phyloP scores from a whole-genome alignment of 2,797 vertebrate genomes.

The Antennarius maculatus region DNA sequence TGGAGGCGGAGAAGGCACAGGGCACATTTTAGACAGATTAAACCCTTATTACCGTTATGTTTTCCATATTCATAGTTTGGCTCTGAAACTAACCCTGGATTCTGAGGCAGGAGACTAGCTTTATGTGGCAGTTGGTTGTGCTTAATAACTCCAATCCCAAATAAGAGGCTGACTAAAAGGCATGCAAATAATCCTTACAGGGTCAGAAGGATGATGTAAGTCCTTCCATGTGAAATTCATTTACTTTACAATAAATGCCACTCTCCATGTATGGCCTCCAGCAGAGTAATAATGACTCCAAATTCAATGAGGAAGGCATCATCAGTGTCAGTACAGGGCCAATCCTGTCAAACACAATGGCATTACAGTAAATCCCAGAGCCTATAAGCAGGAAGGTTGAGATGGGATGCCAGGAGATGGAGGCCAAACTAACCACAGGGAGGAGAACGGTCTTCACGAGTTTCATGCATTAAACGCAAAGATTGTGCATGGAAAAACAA shows the following conservation, averaged over 20 bases:
- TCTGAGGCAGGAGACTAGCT: slow-evolving; percentile 26
- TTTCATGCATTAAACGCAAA: slow-evolving; percentile 22
- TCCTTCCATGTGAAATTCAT: slow-evolving; percentile 22
- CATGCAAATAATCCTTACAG: slow-evolving; percentile 38
- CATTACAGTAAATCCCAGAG: slow-evolving; percentile 78
- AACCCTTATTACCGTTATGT: slow-evolving; percentile 11
- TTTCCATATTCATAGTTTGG: slow-evolving; percentile 24
- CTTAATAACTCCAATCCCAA: slow-evolving; percentile 42
- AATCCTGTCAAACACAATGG: slow-evolving; percentile 77
- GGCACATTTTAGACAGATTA: slow-evolving; percentile 46
- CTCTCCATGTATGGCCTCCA: slow-evolving; percentile 46
- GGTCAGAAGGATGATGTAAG: slow-evolving; percentile 21
- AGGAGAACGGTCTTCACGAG: slow-evolving; percentile 31
- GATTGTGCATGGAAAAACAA: slow-evolving; percentile 21
- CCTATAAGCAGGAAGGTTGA: slow-evolving; percentile 64
- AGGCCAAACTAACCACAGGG: slow-evolving; percentile 46
- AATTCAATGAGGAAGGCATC: slow-evolving; percentile 70
- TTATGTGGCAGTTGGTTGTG: slow-evolving; percentile 48
- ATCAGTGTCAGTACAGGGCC: slow-evolving; percentile 72
- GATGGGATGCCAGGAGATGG: slow-evolving; percentile 60
- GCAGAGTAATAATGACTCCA: slow-evolving; percentile 56
- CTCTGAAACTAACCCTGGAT: slow-evolving; percentile 41
- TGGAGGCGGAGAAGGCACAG: slow-evolving; percentile 34
- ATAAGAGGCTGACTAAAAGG: slow-evolving; percentile 40
- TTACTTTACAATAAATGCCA: slow-evolving; percentile 38